phyloP scores from a whole-genome alignment of 2,113 vertebrate species.

The Otocyon megalotis region DNA sequence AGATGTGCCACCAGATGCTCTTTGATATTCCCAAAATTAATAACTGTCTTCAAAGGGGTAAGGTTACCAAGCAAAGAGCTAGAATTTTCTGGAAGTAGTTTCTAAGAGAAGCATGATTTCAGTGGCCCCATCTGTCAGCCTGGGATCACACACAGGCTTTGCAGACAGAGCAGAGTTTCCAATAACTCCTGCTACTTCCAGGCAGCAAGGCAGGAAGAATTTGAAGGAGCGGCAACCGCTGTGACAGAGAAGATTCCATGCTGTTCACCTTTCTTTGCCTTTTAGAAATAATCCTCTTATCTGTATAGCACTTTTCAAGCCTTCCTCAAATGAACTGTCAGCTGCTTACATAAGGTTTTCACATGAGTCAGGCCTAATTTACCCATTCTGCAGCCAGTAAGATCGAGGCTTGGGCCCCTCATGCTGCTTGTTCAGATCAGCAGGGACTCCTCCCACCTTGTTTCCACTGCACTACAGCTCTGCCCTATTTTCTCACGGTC shows the following conservation, averaged over 20 bases:
- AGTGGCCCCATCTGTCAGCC: neutral
- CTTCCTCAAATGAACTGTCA: neutral
- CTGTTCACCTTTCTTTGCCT: neutral
- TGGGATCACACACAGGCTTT: constrained; percentile 25
- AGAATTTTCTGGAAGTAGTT: constrained; percentile 69
- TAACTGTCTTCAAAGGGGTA: constrained; percentile 15
- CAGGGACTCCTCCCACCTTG: neutral
- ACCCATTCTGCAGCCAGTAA: neutral
- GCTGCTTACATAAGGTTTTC: neutral
- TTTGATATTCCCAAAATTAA: constrained; percentile 29
- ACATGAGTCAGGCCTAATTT: neutral
- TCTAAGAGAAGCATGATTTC: constrained; percentile 58
- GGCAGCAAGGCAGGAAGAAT: neutral
- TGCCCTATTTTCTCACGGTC: neutral
- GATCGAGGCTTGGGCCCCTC: neutral
- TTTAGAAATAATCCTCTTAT: neutral
- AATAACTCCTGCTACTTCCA: neutral
- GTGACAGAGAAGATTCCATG: neutral
- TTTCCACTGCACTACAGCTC: neutral
- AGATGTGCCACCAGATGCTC: neutral
- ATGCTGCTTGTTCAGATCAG: neutral
- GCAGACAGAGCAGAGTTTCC: constrained; percentile 20
- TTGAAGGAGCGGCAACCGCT: neutral
- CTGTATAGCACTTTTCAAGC: neutral
- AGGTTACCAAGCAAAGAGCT: constrained; percentile 14